Percentiles rank a stretch among this genome's conserved stretches.
phyloP scores from a whole-genome alignment of 2,888 invertebrate genomes.

The Stictocephala bisonia region DNA sequence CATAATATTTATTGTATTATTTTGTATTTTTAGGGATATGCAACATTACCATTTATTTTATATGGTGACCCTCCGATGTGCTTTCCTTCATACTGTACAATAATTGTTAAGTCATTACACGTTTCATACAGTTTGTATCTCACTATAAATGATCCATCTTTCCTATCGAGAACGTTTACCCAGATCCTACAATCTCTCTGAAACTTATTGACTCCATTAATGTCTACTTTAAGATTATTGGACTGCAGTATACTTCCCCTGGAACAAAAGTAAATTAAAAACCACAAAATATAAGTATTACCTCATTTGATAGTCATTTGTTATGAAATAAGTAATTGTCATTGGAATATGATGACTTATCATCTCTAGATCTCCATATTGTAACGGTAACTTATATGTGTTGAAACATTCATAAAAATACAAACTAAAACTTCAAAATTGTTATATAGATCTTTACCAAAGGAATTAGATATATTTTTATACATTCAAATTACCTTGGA shows the following conservation, averaged over 20 bases:
- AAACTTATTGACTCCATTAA: conserved; percentile 69
- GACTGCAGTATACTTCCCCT: conserved; percentile 35
- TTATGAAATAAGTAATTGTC: conserved; percentile 4
- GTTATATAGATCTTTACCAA: too few relatives aligned
- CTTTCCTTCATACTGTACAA: conserved; percentile 72
- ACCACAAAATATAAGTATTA: conserved; percentile 45
- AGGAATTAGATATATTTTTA: too few relatives aligned
- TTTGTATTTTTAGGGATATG: too few relatives aligned
- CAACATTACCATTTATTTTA: conserved; percentile 72
- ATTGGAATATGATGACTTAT: too few relatives aligned
- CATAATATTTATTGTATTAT: too few relatives aligned
- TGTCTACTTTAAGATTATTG: conserved; percentile 66
- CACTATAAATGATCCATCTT: conserved; percentile 85
- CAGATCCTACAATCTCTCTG: conserved; percentile 76
- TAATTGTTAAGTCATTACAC: conserved; percentile 77
- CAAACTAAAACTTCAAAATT: too few relatives aligned
- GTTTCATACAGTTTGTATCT: conserved; percentile 84
- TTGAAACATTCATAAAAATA: too few relatives aligned
- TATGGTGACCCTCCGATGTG: conserved; percentile 76
- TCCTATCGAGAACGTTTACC: conserved; percentile 81
- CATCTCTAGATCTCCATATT: too few relatives aligned
- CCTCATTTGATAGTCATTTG: conserved; percentile 31
- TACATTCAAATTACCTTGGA: too few relatives aligned
- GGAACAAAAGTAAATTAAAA: conserved; percentile 51
- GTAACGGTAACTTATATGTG: too few relatives aligned